Percentiles rank a stretch among this genome's conserved stretches.
Conservation (phyloP, 2,113 vertebrate species). For the Isurus oxyrinchus region DNA sequence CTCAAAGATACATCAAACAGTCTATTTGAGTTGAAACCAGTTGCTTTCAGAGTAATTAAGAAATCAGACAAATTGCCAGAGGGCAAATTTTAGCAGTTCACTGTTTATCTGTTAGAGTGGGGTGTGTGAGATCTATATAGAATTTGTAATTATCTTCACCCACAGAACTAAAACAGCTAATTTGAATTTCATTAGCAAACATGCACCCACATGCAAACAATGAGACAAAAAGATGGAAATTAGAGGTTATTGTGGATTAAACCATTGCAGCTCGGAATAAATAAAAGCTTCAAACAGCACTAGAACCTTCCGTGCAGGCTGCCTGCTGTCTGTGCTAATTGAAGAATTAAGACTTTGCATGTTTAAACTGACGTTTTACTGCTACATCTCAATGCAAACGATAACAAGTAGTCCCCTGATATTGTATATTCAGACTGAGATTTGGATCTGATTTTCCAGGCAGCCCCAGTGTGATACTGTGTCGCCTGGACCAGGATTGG, state of each 20-base stretch:
- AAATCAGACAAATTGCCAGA: neutral
- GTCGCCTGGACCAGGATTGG: neutral
- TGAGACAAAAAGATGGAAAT: neutral
- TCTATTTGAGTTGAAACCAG: neutral
- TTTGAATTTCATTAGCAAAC: constrained; percentile 10
- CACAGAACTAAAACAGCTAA: neutral
- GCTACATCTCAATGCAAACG: neutral
- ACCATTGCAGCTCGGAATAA: constrained; percentile 11
- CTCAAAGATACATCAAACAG: neutral
- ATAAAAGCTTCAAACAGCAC: neutral
- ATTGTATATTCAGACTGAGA: neutral
- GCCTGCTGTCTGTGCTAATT: neutral
- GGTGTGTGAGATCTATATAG: neutral
- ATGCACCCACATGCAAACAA: neutral
- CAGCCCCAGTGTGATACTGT: neutral
- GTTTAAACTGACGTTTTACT: neutral
- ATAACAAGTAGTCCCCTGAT: neutral
- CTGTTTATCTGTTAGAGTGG: neutral
- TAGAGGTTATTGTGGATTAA: neutral
- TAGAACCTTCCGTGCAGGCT: neutral
- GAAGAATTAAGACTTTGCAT: neutral
- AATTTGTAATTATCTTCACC: constrained; percentile 3
- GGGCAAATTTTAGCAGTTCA: neutral
- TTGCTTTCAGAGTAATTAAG: neutral
- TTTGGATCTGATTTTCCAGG: neutral